Conservation (phyloP, 2,888 invertebrate species). For the Brenthis ino region DNA sequence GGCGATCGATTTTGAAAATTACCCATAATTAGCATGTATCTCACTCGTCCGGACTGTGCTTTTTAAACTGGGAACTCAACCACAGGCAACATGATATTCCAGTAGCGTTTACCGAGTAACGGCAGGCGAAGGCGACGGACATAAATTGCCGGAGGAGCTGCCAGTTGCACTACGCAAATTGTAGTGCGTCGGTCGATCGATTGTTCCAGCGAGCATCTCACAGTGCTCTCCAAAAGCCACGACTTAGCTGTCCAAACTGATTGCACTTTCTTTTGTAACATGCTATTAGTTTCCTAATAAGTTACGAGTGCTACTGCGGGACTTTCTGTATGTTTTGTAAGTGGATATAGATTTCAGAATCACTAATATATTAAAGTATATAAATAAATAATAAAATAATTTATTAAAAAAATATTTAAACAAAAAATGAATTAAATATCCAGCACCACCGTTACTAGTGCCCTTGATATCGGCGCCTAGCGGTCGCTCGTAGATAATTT, state of each 20-base stretch:
- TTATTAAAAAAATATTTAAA: background rate
- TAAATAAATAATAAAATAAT: too few species aligned
- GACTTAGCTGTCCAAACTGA: constrained; percentile 34
- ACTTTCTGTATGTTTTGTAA: background rate
- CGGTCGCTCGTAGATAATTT: constrained; percentile 70
- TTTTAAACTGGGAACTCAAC: constrained; percentile 74
- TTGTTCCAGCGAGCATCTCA: constrained; percentile 54
- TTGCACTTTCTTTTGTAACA: constrained; percentile 30
- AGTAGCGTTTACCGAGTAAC: constrained; percentile 81
- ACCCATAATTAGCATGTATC: constrained; percentile 80
- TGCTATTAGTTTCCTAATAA: constrained; percentile 26
- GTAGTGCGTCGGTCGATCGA: constrained; percentile 63
- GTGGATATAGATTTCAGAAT: background rate
- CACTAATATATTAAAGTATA: background rate
- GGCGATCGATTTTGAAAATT: constrained; percentile 81
- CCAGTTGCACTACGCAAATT: constrained; percentile 78
- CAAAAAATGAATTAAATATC: constrained; percentile 23
- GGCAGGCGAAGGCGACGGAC: constrained; percentile 75
- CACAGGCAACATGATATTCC: constrained; percentile 77
- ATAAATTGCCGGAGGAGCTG: constrained; percentile 77
- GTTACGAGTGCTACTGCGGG: constrained; percentile 19
- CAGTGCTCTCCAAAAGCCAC: constrained; percentile 36
- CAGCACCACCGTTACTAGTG: constrained; percentile 35
- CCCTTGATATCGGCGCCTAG: constrained; percentile 52
- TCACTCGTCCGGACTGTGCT: constrained; percentile 72